Percentiles rank a stretch among this genome's conserved stretches.
Evolutionary conservation across 1,140 invertebrate genomes (phyloP).

Genomic region (Coptotermes formosanus): DNA sequence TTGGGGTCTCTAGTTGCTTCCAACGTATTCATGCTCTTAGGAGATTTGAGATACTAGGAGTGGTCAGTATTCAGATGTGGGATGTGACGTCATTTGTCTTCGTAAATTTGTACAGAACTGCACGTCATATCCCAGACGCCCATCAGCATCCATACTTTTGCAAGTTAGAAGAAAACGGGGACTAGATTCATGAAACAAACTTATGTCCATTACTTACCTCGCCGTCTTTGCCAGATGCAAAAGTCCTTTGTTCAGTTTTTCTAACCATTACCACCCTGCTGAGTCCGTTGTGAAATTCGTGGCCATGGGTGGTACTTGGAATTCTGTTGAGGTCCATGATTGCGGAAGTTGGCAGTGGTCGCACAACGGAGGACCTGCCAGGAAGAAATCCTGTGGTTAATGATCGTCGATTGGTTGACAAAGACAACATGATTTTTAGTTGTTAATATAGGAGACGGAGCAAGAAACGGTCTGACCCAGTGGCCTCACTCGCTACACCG

Average conservation of each 20-base stretch:
- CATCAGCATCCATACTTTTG: too few species aligned
- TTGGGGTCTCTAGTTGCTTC: too few species aligned
- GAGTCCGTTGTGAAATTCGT: conserved; percentile 55
- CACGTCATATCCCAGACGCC: too few species aligned
- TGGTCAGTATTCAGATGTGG: too few species aligned
- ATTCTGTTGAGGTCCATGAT: conserved; percentile 34
- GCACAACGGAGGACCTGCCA: not conserved
- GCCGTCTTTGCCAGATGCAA: conserved; percentile 46
- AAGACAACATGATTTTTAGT: not conserved
- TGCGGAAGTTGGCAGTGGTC: not conserved
- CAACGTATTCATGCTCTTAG: too few species aligned
- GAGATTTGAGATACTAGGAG: too few species aligned
- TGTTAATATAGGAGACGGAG: too few species aligned
- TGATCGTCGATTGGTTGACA: not conserved
- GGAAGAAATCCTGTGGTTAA: not conserved
- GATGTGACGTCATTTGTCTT: too few species aligned
- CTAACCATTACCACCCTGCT: conserved; percentile 62
- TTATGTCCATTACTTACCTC: conserved; percentile 40
- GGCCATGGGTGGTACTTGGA: conserved; percentile 49
- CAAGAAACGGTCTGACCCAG: not conserved
- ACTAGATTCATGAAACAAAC: too few species aligned
- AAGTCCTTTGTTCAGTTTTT: conserved; percentile 61
- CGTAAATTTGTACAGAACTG: too few species aligned
- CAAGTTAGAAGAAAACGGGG: too few species aligned
- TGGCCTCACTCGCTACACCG: not conserved